These are phyloP conservation scores for Tethya wilhelma DNA, from an alignment of 37 sponge, comb jelly and placozoan genomes.

Conservation along the genomic window DNA sequence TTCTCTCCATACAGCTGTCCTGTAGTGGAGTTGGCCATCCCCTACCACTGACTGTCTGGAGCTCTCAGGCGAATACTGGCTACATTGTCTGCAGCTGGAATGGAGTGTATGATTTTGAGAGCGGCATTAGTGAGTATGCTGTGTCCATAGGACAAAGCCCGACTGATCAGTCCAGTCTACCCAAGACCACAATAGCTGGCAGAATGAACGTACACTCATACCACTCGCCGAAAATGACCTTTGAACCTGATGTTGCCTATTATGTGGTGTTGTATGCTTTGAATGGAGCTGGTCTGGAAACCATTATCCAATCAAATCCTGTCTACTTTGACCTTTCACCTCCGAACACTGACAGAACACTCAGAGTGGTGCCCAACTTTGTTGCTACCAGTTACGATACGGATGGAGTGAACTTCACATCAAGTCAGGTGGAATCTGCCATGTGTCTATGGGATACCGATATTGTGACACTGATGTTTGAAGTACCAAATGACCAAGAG, in stretches of 20 bases:
- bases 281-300: slow-evolving; percentile 63
- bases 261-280: slow-evolving; percentile 39
- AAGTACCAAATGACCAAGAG: slow-evolving; percentile 30
- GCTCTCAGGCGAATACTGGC: not conserved
- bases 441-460: slow-evolving; percentile 61
- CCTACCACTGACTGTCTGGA: slow-evolving; percentile 1
- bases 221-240: slow-evolving; percentile 31
- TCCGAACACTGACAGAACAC: slow-evolving; percentile 31
- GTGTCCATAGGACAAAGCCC: slow-evolving; percentile 62
- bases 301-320: slow-evolving; percentile 6
- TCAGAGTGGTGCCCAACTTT: slow-evolving; percentile 55
- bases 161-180: slow-evolving; percentile 38
- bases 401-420: not conserved
- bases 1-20: slow-evolving; percentile 36
- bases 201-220: not conserved
- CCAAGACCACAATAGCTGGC: slow-evolving; percentile 20
- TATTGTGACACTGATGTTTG: slow-evolving; percentile 28
- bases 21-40: slow-evolving; percentile 40
- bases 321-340: slow-evolving; percentile 33
- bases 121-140: slow-evolving; percentile 36
- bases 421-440: slow-evolving; percentile 1
- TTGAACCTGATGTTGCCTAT: slow-evolving; percentile 7
- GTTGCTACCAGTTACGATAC: not conserved
- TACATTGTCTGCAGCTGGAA: slow-evolving; percentile 55
- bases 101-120: slow-evolving; percentile 56